Percentiles rank a stretch among this genome's conserved stretches.
Conservation (phyloP, 2,888 invertebrate genomes). For the Dynastes hyllus region DNA sequence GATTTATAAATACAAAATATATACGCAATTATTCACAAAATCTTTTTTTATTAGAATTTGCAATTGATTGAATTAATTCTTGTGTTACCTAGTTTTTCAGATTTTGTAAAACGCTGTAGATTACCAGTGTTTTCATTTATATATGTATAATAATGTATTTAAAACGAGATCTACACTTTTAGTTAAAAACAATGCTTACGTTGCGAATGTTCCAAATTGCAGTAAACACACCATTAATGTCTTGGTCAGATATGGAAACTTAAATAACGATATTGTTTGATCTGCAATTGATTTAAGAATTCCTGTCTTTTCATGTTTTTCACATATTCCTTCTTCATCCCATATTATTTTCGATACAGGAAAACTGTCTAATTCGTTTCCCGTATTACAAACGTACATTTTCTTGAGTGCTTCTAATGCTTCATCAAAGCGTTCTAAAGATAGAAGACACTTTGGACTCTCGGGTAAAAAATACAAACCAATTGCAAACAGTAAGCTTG, state of each 20-base stretch:
- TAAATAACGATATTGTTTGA: conserved; percentile 69
- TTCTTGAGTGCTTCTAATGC: conserved; percentile 64
- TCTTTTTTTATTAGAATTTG: too few species aligned
- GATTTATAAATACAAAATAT: too few species aligned
- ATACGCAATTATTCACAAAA: too few species aligned
- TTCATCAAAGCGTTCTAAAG: conserved; percentile 64
- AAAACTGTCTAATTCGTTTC: conserved; percentile 63
- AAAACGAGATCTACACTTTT: background rate
- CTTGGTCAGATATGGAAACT: conserved; percentile 63
- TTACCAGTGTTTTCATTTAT: too few species aligned
- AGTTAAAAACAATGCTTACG: conserved; percentile 62
- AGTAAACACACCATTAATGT: conserved; percentile 68
- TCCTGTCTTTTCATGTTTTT: conserved; percentile 53
- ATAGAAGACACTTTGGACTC: conserved; percentile 69
- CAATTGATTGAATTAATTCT: too few species aligned
- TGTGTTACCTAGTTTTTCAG: too few species aligned
- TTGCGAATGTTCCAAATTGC: conserved; percentile 69
- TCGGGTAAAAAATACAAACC: conserved; percentile 67
- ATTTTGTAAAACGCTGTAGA: too few species aligned
- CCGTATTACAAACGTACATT: conserved; percentile 66
- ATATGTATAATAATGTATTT: background rate
- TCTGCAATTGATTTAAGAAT: conserved; percentile 65
- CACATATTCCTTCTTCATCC: conserved; percentile 60
- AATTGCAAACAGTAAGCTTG: conserved; percentile 64
- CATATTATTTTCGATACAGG: conserved; percentile 64